Conservation (phyloP, 2,797 vertebrate genomes). For the Sebastes aleutianus region DNA sequence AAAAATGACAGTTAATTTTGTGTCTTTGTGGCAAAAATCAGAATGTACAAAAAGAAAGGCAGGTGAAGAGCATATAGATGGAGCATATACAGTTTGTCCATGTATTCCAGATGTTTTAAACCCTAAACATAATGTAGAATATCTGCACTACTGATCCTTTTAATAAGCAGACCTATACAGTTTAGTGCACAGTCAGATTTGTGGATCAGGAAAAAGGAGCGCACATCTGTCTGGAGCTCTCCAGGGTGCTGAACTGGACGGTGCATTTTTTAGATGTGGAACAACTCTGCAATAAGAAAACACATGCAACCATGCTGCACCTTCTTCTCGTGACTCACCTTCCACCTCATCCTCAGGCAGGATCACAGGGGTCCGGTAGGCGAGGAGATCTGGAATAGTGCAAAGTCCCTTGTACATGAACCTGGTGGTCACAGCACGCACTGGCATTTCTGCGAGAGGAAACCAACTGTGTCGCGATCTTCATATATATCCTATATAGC, state of each 20-base stretch:
- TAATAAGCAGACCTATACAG: not conserved
- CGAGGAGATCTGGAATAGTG: slow-evolving; percentile 93
- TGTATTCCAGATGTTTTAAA: not conserved
- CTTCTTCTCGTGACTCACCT: slow-evolving; percentile 81
- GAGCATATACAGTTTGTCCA: not conserved
- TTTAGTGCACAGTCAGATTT: not conserved
- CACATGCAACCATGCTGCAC: not conserved
- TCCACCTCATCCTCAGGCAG: slow-evolving; percentile 96
- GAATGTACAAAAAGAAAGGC: not conserved
- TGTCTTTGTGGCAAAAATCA: not conserved
- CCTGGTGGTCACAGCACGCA: slow-evolving; percentile 96
- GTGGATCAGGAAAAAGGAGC: not conserved
- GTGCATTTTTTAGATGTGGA: not conserved
- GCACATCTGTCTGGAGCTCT: slow-evolving; percentile 31
- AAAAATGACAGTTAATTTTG: not conserved
- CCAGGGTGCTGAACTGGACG: slow-evolving; percentile 52
- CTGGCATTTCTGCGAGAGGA: slow-evolving; percentile 93
- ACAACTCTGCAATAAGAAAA: not conserved
- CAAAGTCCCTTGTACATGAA: slow-evolving; percentile 99
- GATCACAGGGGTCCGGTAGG: slow-evolving; percentile 89
- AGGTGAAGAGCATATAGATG: not conserved
- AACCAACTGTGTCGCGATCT: slow-evolving; percentile 78
- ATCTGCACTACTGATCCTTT: not conserved
- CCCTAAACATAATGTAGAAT: not conserved
- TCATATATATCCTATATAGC: slow-evolving; percentile 77